Base-by-base conservation (phyloP, 2,888 invertebrate species). In the Azorinus chamasolen region DNA sequence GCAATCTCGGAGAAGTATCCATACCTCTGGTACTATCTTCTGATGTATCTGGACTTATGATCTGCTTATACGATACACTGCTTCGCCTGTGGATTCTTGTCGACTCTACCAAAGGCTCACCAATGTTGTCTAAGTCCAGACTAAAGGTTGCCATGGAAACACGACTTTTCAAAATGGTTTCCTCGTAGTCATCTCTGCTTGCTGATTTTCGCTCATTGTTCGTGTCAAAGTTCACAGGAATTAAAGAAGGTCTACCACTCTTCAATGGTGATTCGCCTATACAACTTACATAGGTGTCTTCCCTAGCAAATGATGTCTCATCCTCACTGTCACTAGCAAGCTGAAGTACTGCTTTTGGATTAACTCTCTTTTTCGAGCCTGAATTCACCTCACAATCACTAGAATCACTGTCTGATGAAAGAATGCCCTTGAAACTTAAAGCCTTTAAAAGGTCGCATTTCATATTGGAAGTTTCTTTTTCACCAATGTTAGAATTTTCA, bases 81-180 rank as follows among this genome's bases (percentile, higher is more conserved):
- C 80, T 79, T 45, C 83, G 66, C 53, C 87, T 78, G 59, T 86
- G 82, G 24, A 88, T 86, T 41, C 87, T 83, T 16, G 88, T 89
- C 8, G 89, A 89, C 73, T 89, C 89, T 24, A 85, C 76, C 12
- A 87, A 54, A 14, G 88, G 87, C 10, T 80, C 68, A 0, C 86
- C 86, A 55, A 87, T 64, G 39, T 84, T 78, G 54, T 86, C 84
- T 14, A 79, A 55, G 46, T 82, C 76, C 6, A 57, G 50, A 20
- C 65, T 72, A 24, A 65, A 59, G n/a, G 76, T 66, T 5, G 62
- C 59, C 16, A 64, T 32, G 0, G 76, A 76, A 32, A 70, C 63
- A 27, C 63, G 41, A 18, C 63, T 70, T 39, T 66, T 48, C 14
- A 77, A 18, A 27, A 77, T 66, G 18, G 73, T 65, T 24, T 74